phyloP scores from a whole-genome alignment of 2,797 vertebrate species.

The Aratinga solstitialis region DNA sequence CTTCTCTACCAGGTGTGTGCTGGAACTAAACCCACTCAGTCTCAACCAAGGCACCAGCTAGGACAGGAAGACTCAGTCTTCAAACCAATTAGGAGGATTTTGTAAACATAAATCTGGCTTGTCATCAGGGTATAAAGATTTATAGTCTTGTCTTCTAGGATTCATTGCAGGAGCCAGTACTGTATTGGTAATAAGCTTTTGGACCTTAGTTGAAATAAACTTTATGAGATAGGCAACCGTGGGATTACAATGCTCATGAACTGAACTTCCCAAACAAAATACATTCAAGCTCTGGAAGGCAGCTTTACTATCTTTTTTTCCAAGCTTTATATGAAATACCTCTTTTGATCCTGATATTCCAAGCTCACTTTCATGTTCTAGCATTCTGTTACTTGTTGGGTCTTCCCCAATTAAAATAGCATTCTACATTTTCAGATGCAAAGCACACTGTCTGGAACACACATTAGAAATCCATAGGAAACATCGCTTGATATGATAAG shows the following conservation, averaged over 20 bases:
- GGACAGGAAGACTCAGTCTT: not conserved
- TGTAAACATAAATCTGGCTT: not conserved
- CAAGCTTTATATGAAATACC: not conserved
- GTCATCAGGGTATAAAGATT: not conserved
- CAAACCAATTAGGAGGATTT: not conserved
- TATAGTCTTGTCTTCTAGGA: not conserved
- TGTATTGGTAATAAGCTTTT: not conserved
- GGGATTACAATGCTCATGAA: not conserved
- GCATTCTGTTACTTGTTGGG: not conserved
- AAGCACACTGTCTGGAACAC: not conserved
- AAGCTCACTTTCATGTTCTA: not conserved
- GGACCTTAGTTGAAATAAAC: not conserved
- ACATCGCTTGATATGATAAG: not conserved
- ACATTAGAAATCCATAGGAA: not conserved
- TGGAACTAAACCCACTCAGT: not conserved
- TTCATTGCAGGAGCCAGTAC: not conserved
- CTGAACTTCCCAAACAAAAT: not conserved
- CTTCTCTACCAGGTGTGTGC: not conserved
- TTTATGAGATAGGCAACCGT: not conserved
- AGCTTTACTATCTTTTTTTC: not conserved
- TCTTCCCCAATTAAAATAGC: not conserved
- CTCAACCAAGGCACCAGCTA: not conserved
- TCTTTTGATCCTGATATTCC: not conserved
- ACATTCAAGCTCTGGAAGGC: not conserved
- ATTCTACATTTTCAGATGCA: not conserved